phyloP scores from a whole-genome alignment of 2,888 invertebrate genomes.

The Gandaritis pyraliata region DNA sequence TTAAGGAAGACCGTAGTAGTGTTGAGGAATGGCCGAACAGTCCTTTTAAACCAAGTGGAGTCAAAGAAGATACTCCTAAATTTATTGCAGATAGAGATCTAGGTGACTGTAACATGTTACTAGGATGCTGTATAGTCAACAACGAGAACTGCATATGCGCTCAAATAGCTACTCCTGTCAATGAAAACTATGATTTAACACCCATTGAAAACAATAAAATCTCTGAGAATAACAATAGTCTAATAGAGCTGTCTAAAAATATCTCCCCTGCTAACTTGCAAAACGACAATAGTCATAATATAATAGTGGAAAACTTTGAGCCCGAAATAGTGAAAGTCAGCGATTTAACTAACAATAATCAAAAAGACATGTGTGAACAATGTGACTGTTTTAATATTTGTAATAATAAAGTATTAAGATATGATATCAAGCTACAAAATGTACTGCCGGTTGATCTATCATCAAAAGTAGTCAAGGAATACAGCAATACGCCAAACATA shows the following conservation, averaged over 20 bases:
- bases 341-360: conserved; percentile 9
- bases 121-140: conserved; percentile 60
- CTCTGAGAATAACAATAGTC: conserved; percentile 17
- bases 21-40: conserved; percentile 26
- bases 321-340: conserved; percentile 13
- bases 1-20: conserved; percentile 5
- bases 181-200: conserved; percentile 47
- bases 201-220: conserved; percentile 34
- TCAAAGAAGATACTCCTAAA: conserved; percentile 17
- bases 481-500: conserved; percentile 49
- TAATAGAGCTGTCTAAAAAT: conserved; percentile 3
- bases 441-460: background rate
- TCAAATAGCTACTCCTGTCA: conserved; percentile 52
- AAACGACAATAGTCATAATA: background rate
- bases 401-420: conserved; percentile 33
- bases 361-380: conserved; percentile 46
- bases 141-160: conserved; percentile 60
- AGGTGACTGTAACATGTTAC: conserved; percentile 54
- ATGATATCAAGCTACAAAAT: conserved; percentile 8
- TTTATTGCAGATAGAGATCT: conserved; percentile 37
- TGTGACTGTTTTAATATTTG: conserved; percentile 56
- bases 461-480: conserved; percentile 19
- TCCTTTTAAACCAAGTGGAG: conserved; percentile 19
- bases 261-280: background rate
- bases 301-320: conserved; percentile 3